A percentile compares a stretch with the other conserved stretches of the same genome.
Conservation (phyloP, 2,797 vertebrate genomes). For the Siniperca undulata region DNA sequence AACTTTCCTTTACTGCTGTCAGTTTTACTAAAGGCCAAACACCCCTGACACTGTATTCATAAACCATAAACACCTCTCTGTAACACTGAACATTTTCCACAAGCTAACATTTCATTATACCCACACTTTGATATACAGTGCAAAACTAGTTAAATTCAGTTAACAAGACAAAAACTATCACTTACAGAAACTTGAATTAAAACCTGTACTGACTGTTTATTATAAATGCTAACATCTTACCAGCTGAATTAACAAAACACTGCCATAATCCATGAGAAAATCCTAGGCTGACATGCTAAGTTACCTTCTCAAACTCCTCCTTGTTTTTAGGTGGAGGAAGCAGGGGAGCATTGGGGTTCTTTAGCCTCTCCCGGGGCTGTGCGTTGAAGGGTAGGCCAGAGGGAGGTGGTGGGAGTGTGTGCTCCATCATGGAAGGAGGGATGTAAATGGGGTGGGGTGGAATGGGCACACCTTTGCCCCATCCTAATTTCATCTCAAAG, state of each 20-base stretch:
- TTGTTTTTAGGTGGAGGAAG: slow-evolving; percentile 98
- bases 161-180: slow-evolving; percentile 47
- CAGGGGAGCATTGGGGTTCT: slow-evolving; percentile 96
- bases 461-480: slow-evolving; percentile 99
- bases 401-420: slow-evolving; percentile 97
- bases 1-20: slow-evolving; percentile 90
- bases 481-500: slow-evolving; percentile 99
- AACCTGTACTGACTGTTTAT: slow-evolving; percentile 58
- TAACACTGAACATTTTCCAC: slow-evolving; percentile 58
- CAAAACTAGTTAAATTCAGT: slow-evolving; percentile 56
- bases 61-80: slow-evolving; percentile 61
- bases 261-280: slow-evolving; percentile 68
- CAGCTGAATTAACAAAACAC: slow-evolving; percentile 70
- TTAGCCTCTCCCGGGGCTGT: slow-evolving; percentile 96
- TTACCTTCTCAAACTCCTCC: slow-evolving; percentile 99
- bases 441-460: slow-evolving; percentile 99
- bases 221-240: slow-evolving; percentile 68
- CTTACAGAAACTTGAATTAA: slow-evolving; percentile 51
- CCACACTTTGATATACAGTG: slow-evolving; percentile 59
- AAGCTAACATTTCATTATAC: slow-evolving; percentile 63
- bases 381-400: slow-evolving; percentile 99
- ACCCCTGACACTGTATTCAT: slow-evolving; percentile 64
- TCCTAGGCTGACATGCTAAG: slow-evolving; percentile 75
- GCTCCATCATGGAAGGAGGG: slow-evolving; percentile 99
- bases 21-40: slow-evolving; percentile 88